Percentiles rank a stretch among this genome's conserved stretches.
Conservation (phyloP, 2,888 invertebrate species). For the Parascotia fuliginaria region DNA sequence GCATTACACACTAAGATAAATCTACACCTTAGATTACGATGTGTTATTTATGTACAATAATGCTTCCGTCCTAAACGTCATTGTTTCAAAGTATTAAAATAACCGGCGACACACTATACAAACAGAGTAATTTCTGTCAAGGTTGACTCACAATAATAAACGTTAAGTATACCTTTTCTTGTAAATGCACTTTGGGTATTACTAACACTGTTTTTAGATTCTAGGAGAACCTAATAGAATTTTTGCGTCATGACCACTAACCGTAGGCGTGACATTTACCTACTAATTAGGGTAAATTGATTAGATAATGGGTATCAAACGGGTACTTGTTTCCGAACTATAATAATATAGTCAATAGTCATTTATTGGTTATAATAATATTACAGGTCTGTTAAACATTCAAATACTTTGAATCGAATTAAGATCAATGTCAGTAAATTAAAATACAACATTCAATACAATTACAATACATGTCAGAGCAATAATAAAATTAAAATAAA, state of each 20-base stretch:
- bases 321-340: too few species aligned
- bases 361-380: too few species aligned
- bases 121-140: slow-evolving; percentile 18
- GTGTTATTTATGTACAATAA: too few species aligned
- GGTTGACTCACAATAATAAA: slow-evolving; percentile 20
- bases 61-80: background rate
- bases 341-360: too few species aligned
- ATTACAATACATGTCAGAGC: too few species aligned
- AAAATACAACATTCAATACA: too few species aligned
- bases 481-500: too few species aligned
- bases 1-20: too few species aligned
- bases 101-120: background rate
- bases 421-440: too few species aligned
- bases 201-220: slow-evolving; percentile 14
- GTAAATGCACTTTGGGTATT: slow-evolving; percentile 13
- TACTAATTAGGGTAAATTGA: slow-evolving; percentile 32
- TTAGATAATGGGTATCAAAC: slow-evolving; percentile 27
- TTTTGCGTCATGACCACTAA: slow-evolving; percentile 15
- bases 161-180: slow-evolving; percentile 12
- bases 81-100: background rate
- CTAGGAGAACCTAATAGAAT: slow-evolving; percentile 19
- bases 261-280: slow-evolving; percentile 29
- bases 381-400: too few species aligned
- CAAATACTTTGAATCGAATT: too few species aligned
- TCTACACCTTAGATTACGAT: too few species aligned